Evolutionary conservation across 1,140 invertebrate species (phyloP).

Genomic region (Drosophila ambigua): DNA sequence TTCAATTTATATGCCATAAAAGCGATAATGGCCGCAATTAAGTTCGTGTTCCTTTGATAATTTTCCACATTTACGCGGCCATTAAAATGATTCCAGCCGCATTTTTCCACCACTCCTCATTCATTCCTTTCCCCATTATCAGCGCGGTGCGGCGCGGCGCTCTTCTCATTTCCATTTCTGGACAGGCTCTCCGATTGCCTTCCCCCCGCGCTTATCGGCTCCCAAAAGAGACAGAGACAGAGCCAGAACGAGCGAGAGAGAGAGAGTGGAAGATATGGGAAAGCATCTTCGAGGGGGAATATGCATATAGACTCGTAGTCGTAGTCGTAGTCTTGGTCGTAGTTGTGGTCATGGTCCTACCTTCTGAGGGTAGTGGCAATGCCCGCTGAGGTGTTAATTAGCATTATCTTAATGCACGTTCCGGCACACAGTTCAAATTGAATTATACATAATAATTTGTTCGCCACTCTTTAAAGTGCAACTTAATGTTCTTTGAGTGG

Average conservation of each 20-base stretch:
- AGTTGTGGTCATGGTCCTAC: constrained; percentile 3
- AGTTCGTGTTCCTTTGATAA: constrained; percentile 81
- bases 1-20: constrained; percentile 79
- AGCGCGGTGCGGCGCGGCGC: neutral
- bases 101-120: constrained; percentile 64
- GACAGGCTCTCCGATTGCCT: neutral
- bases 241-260: too few species aligned
- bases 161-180: constrained; percentile 65
- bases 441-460: constrained; percentile 83
- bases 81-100: constrained; percentile 76
- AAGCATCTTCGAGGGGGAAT: constrained; percentile 17
- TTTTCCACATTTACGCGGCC: constrained; percentile 79
- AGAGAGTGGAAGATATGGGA: constrained; percentile 11
- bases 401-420: constrained; percentile 81
- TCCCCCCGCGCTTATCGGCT: constrained; percentile 26
- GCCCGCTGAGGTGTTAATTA: constrained; percentile 71
- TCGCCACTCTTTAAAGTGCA: constrained; percentile 77
- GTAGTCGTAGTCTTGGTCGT: too few species aligned
- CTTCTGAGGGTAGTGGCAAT: neutral
- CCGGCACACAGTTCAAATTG: constrained; percentile 81
- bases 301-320: constrained; percentile 3
- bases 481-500: constrained; percentile 62
- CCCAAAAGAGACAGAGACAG: constrained; percentile 28
- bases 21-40: constrained; percentile 79
- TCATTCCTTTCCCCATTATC: constrained; percentile 33